phyloP scores from a whole-genome alignment of 2,797 vertebrate genomes.

The Diglossa cyanea region DNA sequence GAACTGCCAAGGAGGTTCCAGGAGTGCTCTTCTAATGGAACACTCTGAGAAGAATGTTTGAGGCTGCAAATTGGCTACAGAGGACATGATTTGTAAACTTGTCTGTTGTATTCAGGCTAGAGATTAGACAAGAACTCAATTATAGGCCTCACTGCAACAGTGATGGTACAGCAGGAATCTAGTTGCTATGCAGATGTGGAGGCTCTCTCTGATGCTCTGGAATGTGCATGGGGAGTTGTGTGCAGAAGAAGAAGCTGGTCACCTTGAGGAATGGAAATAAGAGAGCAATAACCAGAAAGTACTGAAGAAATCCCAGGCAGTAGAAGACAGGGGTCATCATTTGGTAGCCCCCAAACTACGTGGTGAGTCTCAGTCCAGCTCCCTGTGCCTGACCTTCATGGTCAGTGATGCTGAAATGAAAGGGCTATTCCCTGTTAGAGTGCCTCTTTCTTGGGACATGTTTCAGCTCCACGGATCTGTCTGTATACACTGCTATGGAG shows the following conservation, averaged over 20 bases:
- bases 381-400: not conserved
- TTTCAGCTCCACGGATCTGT: not conserved
- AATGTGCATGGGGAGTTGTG: not conserved
- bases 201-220: not conserved
- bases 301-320: not conserved
- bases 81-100: not conserved
- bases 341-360: not conserved
- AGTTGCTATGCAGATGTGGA: not conserved
- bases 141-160: not conserved
- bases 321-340: not conserved
- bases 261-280: not conserved
- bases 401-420: not conserved
- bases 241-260: accelerated
- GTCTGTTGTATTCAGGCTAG: not conserved
- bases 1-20: not conserved
- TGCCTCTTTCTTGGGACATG: not conserved
- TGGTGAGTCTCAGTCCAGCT: not conserved
- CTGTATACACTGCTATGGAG: not conserved
- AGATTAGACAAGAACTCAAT: not conserved
- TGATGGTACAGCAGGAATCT: not conserved
- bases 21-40: not conserved
- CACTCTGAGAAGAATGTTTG: not conserved
- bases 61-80: not conserved
- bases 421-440: not conserved
- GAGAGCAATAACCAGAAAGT: not conserved